These are phyloP conservation scores for Ecdyonurus torrentis DNA, from an alignment of 2,888 invertebrate genomes.

Conservation along the genomic window DNA sequence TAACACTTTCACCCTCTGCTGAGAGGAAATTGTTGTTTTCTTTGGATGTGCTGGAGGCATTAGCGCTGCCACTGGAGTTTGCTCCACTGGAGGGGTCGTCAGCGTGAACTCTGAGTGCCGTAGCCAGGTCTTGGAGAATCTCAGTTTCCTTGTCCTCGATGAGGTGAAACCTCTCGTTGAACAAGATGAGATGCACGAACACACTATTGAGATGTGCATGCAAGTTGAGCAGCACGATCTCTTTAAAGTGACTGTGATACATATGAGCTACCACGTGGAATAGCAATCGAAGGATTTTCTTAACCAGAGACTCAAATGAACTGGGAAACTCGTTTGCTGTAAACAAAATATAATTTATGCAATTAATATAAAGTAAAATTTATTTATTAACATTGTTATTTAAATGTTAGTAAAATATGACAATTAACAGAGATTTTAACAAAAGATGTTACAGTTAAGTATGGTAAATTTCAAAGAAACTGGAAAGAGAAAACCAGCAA, in stretches of 20 bases:
- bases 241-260: slow-evolving; percentile 94
- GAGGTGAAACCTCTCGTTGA: slow-evolving; percentile 70
- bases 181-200: slow-evolving; percentile 86
- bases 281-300: slow-evolving; percentile 89
- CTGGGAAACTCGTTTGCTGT: slow-evolving; percentile 85
- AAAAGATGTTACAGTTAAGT: too few relatives aligned
- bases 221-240: slow-evolving; percentile 81
- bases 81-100: not conserved
- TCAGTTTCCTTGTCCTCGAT: slow-evolving; percentile 94
- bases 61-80: not conserved
- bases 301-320: slow-evolving; percentile 85
- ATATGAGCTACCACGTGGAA: slow-evolving; percentile 97
- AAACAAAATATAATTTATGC: slow-evolving; percentile 24
- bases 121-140: slow-evolving; percentile 78
- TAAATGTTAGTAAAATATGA: too few relatives aligned
- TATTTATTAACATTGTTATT: too few relatives aligned
- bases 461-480: too few relatives aligned
- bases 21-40: slow-evolving; percentile 2
- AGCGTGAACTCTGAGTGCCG: slow-evolving; percentile 41
- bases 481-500: too few relatives aligned
- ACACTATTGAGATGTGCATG: slow-evolving; percentile 96
- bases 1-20: not conserved
- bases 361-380: slow-evolving; percentile 7
- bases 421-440: too few relatives aligned
- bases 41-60: not conserved